Conservation (phyloP, 2,797 vertebrate species). For the Myotis pilosus region DNA sequence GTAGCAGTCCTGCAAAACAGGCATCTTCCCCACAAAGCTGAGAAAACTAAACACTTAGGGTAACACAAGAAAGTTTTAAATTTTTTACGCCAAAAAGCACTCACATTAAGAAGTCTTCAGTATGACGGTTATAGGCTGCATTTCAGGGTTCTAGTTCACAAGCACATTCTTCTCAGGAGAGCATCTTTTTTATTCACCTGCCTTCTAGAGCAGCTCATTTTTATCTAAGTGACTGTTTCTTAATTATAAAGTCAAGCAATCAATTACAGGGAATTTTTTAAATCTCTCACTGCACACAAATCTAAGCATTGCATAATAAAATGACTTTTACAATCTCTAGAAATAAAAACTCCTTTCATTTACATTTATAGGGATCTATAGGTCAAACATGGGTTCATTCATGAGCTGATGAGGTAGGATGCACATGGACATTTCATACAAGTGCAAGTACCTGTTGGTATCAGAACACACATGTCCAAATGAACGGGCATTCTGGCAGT, state of each 20-base stretch:
- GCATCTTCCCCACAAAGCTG: background rate
- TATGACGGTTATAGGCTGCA: slow-evolving; percentile 53
- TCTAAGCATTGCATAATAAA: background rate
- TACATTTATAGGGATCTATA: background rate
- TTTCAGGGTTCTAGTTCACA: slow-evolving; percentile 68
- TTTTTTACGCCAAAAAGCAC: background rate
- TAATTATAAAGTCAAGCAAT: background rate
- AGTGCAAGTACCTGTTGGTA: background rate
- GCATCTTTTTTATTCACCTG: slow-evolving; percentile 31
- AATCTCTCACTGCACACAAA: background rate
- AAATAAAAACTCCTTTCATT: background rate
- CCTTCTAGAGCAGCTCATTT: slow-evolving; percentile 57
- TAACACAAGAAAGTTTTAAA: background rate
- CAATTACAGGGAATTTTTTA: background rate
- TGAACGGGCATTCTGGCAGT: background rate
- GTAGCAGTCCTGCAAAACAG: background rate
- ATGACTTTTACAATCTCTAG: background rate
- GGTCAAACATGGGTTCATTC: background rate
- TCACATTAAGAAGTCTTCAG: slow-evolving; percentile 70
- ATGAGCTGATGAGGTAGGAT: background rate
- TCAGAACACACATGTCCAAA: background rate
- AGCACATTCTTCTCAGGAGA: slow-evolving; percentile 62
- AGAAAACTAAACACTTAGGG: background rate
- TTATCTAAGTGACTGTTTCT: slow-evolving; percentile 37
- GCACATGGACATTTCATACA: background rate